Percentiles rank a stretch among this genome's conserved stretches.
Conservation (phyloP, 2,113 vertebrate species). For the Myrmophylax atrothorax region DNA sequence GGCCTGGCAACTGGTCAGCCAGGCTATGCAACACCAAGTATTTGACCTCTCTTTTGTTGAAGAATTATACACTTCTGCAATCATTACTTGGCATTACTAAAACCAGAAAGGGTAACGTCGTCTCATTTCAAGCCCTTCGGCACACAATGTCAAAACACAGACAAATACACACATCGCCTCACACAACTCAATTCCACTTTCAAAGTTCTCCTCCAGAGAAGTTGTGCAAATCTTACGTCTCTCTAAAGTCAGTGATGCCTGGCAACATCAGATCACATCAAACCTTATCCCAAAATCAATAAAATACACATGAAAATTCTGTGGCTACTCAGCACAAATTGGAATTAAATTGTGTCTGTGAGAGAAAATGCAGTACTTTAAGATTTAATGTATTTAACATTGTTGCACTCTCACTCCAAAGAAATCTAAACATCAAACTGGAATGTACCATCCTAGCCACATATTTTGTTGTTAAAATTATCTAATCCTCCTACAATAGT, state of each 20-base stretch:
- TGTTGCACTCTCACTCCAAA: background rate
- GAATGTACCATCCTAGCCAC: background rate
- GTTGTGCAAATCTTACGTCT: background rate
- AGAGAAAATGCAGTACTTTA: background rate
- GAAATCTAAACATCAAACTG: background rate
- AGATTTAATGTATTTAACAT: background rate
- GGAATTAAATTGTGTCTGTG: background rate
- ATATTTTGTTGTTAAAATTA: background rate
- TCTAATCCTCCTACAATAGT: background rate
- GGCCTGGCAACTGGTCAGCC: background rate
- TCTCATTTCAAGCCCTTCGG: background rate
- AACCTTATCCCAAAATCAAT: background rate
- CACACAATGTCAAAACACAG: background rate
- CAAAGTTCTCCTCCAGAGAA: background rate
- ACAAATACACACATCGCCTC: background rate
- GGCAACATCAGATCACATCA: background rate
- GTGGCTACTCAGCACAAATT: background rate
- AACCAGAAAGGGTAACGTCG: background rate
- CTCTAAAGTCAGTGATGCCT: background rate
- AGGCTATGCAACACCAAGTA: rapidly evolving
- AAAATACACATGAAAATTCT: background rate
- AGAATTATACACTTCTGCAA: background rate
- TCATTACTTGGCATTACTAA: background rate
- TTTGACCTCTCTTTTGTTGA: background rate
- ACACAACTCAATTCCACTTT: background rate